Conservation (phyloP, 2,888 invertebrate genomes). For the Byasa hedistus region DNA sequence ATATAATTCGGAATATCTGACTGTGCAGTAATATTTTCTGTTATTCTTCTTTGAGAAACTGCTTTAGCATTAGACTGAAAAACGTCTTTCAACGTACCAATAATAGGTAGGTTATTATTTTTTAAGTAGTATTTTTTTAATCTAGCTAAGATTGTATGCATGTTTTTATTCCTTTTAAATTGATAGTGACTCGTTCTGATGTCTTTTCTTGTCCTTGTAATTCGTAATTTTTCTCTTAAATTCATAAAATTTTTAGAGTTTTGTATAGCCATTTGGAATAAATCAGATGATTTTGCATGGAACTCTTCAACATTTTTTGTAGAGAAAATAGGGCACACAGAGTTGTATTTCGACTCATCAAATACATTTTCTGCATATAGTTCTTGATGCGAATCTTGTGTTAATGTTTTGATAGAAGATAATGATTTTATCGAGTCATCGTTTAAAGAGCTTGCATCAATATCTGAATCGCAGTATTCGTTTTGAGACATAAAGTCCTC, state of each 20-base stretch:
- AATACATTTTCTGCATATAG: not conserved
- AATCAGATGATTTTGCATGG: not conserved
- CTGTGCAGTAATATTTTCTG: constrained; percentile 50
- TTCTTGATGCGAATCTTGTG: not conserved
- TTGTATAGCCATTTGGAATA: not conserved
- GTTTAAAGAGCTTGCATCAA: not conserved
- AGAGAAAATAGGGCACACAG: not conserved
- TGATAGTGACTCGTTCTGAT: not conserved
- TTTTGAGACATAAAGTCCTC: constrained; percentile 4
- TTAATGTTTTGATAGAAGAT: constrained; percentile 21
- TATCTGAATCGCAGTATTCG: not conserved
- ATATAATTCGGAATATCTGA: constrained; percentile 47
- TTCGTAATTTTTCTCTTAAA: not conserved
- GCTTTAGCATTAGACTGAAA: not conserved
- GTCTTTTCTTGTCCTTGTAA: not conserved
- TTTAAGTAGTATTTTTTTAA: constrained; percentile 33
- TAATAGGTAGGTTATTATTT: constrained; percentile 40
- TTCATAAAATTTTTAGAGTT: not conserved
- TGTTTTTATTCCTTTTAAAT: constrained; percentile 23
- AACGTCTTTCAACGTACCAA: not conserved
- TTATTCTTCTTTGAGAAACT: constrained; percentile 42
- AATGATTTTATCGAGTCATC: constrained; percentile 4
- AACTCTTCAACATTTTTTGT: not conserved
- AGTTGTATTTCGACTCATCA: not conserved
- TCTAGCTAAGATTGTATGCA: constrained; percentile 41